A percentile compares a stretch with the other conserved stretches of the same genome.
phyloP scores from a whole-genome alignment of 2,888 invertebrate species.

The Lypha dubia region DNA sequence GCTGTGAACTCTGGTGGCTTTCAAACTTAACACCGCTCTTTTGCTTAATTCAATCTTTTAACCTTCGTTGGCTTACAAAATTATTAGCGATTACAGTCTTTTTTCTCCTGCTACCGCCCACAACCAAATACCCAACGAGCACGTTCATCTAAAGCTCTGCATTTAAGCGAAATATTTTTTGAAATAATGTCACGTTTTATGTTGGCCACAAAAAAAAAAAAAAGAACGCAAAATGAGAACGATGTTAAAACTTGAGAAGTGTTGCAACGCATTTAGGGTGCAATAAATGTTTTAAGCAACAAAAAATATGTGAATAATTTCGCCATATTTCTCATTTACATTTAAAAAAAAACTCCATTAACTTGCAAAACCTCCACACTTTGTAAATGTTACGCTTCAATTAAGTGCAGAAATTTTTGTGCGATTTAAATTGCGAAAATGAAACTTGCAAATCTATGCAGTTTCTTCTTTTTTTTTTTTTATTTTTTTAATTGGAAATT shows the following conservation, averaged over 20 bases:
- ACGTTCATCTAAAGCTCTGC: conserved; percentile 8
- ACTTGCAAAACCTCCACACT: background rate
- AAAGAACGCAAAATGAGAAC: background rate
- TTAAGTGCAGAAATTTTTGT: background rate
- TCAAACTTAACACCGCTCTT: too few relatives aligned
- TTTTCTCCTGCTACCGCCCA: too few relatives aligned
- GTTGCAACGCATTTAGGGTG: conserved; percentile 50
- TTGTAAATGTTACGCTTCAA: background rate
- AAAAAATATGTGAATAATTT: conserved; percentile 34
- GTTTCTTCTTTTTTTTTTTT: too few relatives aligned
- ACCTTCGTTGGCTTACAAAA: too few relatives aligned
- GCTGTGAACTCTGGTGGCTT: too few relatives aligned
- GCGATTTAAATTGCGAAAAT: conserved; percentile 6
- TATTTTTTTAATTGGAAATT: background rate
- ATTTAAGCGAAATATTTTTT: background rate
- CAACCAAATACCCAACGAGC: background rate
- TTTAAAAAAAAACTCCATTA: conserved; percentile 30
- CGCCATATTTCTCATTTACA: conserved; percentile 29
- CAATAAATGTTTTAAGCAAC: conserved; percentile 28
- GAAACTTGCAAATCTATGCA: background rate
- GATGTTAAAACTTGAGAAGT: background rate
- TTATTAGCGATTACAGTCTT: too few relatives aligned
- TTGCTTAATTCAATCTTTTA: too few relatives aligned
- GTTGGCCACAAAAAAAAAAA: background rate
- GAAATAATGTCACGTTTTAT: conserved; percentile 27